A percentile compares a stretch with the other conserved stretches of the same genome.
These are phyloP conservation scores for Drosophila greeni DNA, from an alignment of 2,888 invertebrate species.

Conservation along the genomic window DNA sequence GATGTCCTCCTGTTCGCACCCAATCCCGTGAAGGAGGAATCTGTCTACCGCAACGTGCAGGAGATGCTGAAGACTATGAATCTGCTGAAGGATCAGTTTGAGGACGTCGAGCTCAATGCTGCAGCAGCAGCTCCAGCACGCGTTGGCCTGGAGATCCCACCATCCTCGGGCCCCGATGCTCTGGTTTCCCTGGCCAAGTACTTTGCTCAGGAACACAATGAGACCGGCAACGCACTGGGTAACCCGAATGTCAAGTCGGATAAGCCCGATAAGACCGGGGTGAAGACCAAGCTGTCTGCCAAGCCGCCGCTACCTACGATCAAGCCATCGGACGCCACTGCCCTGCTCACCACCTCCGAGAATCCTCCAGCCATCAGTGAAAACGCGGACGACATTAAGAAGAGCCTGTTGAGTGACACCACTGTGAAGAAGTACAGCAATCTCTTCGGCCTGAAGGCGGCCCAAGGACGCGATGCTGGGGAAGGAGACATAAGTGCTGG, in stretches of 20 bases:
- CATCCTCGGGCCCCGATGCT: conserved; percentile 87
- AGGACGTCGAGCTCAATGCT: conserved; percentile 78
- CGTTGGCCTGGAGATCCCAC: conserved; percentile 84
- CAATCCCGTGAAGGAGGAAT: conserved; percentile 60
- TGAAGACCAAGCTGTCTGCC: conserved; percentile 50
- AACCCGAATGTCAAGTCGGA: conserved; percentile 45
- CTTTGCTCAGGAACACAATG: conserved; percentile 82
- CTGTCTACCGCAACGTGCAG: conserved; percentile 84
- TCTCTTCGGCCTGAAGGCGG: conserved; percentile 72
- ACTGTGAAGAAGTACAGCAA: conserved; percentile 75
- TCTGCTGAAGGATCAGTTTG: conserved; percentile 81
- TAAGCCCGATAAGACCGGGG: conserved; percentile 26
- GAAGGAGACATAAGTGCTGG: conserved; percentile 80
- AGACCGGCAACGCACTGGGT: conserved; percentile 63
- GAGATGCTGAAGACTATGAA: conserved; percentile 85
- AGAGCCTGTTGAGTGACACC: conserved; percentile 82
- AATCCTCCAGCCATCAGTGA: conserved; percentile 69
- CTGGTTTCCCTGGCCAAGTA: conserved; percentile 88
- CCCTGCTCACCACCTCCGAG: conserved; percentile 63
- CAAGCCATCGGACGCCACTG: conserved; percentile 69
- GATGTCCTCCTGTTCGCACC: conserved; percentile 70
- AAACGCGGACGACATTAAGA: conserved; percentile 80
- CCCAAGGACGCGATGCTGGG: conserved; percentile 58
- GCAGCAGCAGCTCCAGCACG: conserved; percentile 79
- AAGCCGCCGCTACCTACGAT: conserved; percentile 49